Base-by-base conservation (phyloP, 2,888 invertebrate species). In the Parnassius apollo region DNA sequence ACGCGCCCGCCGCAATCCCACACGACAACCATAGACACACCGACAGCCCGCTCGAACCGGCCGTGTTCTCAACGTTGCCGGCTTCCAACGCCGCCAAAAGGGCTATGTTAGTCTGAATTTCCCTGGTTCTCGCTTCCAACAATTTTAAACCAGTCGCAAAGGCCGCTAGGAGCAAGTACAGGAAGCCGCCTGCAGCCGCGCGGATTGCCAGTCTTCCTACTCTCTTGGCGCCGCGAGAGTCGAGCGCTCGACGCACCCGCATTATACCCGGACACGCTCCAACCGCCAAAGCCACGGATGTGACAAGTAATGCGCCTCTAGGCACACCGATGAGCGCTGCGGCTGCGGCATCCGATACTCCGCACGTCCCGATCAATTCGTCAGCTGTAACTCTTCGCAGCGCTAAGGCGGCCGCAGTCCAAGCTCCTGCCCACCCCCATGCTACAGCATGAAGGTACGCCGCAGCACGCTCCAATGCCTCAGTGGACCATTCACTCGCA, bases 401-500 rank as follows among this genome's bases (percentile, higher is more conserved):
- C 45, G 97, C 94, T 48, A 98, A 85, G 18, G 97, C 95, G 4
- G 96, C 95, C 63, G 97, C 96, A 13, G 97, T 96, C 75, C 97
- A 95, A 11, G 96, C 94, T 50, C 97, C 95, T 0, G 98, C 97
- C 72, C 96, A 94, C 65, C 96, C 96, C 98, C 98, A 98, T 2
- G 97, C 96, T 1, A 95, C 94, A 1, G 96, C 94, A 85, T 98
- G 98, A 69, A 98, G 94, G 75, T 97, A 95, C 18, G 96, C 95
- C 0, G 97, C 95, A 42, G 97, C 95, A 57, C 96, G 95, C 83
- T 97, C 97, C 59, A 98, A 93, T 2, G 97, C 97, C 85, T 98
- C 98, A 64, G 97, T 96, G 42, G 97, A 97, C 98, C 98, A 98
- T 80, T 98, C 97, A 80, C 97, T 96, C 53, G 96, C 96, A 0